These are phyloP conservation scores for Diorhabda sublineata DNA, from an alignment of 1,140 invertebrate genomes.

Conservation along the genomic window DNA sequence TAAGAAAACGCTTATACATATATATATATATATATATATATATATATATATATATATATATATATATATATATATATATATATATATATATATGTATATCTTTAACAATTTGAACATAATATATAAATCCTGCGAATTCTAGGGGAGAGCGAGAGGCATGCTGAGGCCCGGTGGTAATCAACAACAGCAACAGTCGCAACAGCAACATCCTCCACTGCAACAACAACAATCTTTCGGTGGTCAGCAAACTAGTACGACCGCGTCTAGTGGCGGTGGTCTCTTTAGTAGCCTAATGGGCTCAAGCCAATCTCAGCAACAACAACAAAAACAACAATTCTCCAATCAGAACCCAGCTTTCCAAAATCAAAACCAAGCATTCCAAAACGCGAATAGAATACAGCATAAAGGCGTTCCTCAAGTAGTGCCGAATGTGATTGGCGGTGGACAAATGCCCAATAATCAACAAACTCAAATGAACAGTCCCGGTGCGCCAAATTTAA, in stretches of 20 bases:
- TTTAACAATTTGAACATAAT: too few relatives aligned
- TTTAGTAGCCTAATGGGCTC: conserved; percentile 37
- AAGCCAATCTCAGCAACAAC: conserved; percentile 34
- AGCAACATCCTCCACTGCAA: conserved; percentile 17
- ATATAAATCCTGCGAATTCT: conserved; percentile 6
- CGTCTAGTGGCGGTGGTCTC: conserved; percentile 31
- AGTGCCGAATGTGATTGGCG: conserved; percentile 52
- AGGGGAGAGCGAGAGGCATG: conserved; percentile 47
- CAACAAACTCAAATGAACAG: conserved; percentile 47
- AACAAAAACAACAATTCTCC: conserved; percentile 36
- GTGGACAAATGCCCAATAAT: conserved; percentile 43
- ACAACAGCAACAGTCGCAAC: conserved; percentile 22
- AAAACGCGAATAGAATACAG: conserved; percentile 35
- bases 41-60: too few relatives aligned
- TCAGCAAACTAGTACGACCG: conserved; percentile 16
- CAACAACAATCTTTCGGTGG: conserved; percentile 5
- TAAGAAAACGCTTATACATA: too few relatives aligned
- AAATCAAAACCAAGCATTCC: conserved; percentile 25
- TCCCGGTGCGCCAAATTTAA: conserved; percentile 62
- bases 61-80: too few relatives aligned
- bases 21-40: too few relatives aligned
- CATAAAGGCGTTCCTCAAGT: conserved; percentile 57
- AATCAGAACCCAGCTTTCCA: conserved; percentile 32
- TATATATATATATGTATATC: too few relatives aligned
- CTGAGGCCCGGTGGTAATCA: conserved; percentile 48